A percentile compares a stretch with the other conserved stretches of the same genome.
These are phyloP conservation scores for Petromus typicus DNA, from an alignment of 2,113 vertebrate genomes.

Conservation along the genomic window DNA sequence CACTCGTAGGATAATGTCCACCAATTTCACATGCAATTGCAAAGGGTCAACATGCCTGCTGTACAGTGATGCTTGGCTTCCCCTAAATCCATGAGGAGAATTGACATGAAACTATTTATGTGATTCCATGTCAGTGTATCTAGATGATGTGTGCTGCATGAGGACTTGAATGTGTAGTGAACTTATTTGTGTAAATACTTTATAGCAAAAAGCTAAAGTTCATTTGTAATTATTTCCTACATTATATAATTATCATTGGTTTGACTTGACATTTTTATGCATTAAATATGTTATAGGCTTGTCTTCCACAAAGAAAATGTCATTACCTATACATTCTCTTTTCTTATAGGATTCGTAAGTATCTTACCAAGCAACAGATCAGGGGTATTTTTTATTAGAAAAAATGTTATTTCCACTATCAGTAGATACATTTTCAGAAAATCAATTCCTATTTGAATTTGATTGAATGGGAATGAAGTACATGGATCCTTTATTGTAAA, in stretches of 20 bases:
- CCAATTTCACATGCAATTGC: neutral
- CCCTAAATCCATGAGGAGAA: conserved; percentile 14
- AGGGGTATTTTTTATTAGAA: conserved; percentile 22
- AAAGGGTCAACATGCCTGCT: neutral
- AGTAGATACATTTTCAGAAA: conserved; percentile 31
- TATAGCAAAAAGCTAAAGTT: neutral
- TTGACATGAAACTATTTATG: neutral
- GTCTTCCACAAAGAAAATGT: neutral
- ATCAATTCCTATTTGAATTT: conserved; percentile 46
- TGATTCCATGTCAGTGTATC: neutral
- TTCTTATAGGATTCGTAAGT: neutral
- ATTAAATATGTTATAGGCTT: neutral
- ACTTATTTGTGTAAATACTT: neutral
- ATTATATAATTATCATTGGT: neutral
- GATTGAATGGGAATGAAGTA: conserved; percentile 33
- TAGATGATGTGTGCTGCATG: neutral
- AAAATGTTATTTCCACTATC: conserved; percentile 34
- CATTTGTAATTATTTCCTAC: neutral
- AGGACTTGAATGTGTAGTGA: neutral
- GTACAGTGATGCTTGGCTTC: neutral
- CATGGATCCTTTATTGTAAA: conserved; percentile 19
- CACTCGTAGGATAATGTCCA: neutral
- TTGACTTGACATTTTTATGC: conserved; percentile 15
- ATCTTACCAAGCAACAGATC: neutral
- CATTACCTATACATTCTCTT: neutral